Percentiles rank a stretch among this genome's conserved stretches.
Conservation (phyloP, 2,113 vertebrate genomes). For the Oceanites oceanicus region DNA sequence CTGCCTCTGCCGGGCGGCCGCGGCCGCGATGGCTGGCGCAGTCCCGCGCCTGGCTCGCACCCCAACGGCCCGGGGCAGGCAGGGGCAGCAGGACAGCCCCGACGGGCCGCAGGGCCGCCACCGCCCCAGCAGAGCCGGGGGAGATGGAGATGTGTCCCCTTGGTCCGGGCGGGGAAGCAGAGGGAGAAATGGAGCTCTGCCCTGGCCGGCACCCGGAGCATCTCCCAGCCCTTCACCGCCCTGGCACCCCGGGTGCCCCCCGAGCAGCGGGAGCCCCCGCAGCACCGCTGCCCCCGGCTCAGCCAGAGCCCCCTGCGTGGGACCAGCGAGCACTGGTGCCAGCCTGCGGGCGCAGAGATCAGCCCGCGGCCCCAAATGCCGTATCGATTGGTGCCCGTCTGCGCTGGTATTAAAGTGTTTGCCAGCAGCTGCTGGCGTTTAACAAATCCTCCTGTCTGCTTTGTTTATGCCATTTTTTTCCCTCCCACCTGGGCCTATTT, state of each 20-base stretch:
- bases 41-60: neutral
- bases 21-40: accelerated
- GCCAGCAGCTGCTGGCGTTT: neutral
- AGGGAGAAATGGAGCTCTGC: neutral
- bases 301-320: accelerated
- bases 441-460: slow-evolving; percentile 1
- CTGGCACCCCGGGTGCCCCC: accelerated
- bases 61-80: accelerated
- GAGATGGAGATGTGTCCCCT: accelerated
- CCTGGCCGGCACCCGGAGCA: neutral
- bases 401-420: neutral
- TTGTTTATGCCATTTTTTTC: neutral
- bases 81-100: no score
- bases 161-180: neutral
- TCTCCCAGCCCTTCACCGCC: neutral
- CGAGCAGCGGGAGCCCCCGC: accelerated
- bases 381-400: accelerated
- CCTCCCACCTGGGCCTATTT: neutral
- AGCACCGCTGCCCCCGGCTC: neutral
- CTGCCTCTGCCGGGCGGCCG: neutral
- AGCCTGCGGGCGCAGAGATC: neutral
- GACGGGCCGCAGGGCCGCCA: accelerated
- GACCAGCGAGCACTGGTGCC: neutral
- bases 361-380: neutral
- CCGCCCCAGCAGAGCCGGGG: accelerated